Evolutionary conservation across 2,113 vertebrate genomes (phyloP).

Genomic region (Ailuropoda melanoleuca): DNA sequence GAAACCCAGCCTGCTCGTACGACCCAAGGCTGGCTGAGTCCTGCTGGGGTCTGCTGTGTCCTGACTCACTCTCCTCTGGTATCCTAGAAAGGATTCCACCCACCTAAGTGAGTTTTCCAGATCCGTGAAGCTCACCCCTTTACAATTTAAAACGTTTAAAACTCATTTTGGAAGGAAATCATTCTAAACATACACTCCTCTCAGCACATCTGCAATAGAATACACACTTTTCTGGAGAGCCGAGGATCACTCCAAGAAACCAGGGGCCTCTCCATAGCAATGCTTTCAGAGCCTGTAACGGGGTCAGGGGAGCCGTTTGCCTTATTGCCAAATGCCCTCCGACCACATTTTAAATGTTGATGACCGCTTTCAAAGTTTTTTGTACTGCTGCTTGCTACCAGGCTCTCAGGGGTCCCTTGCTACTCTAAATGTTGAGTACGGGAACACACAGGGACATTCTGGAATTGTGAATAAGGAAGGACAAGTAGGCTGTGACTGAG

Average conservation of each 20-base stretch:
- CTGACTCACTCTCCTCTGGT: not conserved
- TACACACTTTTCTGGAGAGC: not conserved
- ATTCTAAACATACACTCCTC: not conserved
- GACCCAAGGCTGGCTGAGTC: not conserved
- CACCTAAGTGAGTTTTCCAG: constrained; percentile 1
- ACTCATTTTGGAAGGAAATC: constrained; percentile 14
- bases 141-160: constrained; percentile 1
- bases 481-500: not conserved
- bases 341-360: not conserved
- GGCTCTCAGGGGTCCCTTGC: not conserved
- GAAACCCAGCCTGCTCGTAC: not conserved
- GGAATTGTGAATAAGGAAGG: constrained; percentile 7
- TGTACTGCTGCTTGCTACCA: not conserved
- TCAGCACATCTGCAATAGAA: not conserved
- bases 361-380: not conserved
- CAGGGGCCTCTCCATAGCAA: not conserved
- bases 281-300: not conserved
- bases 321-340: not conserved
- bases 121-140: not conserved
- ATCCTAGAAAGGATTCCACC: not conserved
- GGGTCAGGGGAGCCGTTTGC: not conserved
- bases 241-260: not conserved
- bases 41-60: not conserved
- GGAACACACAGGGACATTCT: not conserved
- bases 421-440: not conserved